phyloP scores from a whole-genome alignment of 2,113 vertebrate species.

The Orthochromis indermauri region DNA sequence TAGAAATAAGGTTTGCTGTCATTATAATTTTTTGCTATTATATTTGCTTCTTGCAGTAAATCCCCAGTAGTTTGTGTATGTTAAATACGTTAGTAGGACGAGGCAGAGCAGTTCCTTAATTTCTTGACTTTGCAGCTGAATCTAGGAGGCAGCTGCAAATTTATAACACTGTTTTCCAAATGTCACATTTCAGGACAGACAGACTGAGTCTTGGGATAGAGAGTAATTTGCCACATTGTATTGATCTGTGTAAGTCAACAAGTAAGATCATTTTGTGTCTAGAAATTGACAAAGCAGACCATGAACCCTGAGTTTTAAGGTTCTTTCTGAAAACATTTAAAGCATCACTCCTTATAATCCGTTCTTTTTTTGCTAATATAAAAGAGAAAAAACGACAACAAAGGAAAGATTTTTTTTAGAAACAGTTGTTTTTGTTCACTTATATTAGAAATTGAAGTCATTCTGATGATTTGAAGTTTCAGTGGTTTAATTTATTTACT shows the following conservation, averaged over 20 bases:
- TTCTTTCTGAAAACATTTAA: not conserved
- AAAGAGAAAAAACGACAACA: not conserved
- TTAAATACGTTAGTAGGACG: accelerated
- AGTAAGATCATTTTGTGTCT: not conserved
- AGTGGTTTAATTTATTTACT: not conserved
- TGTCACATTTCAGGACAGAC: not conserved
- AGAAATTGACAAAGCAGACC: not conserved
- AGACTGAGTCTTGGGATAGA: not conserved
- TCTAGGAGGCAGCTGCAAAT: not conserved
- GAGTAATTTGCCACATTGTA: not conserved
- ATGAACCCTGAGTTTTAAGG: not conserved
- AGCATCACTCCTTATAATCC: not conserved
- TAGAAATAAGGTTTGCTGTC: not conserved
- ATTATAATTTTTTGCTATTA: not conserved
- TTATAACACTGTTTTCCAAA: not conserved
- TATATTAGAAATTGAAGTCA: not conserved
- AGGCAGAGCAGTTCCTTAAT: not conserved
- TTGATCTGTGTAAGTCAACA: not conserved
- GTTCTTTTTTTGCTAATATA: not conserved
- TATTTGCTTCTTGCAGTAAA: not conserved
- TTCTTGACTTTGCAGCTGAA: not conserved
- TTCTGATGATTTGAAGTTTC: not conserved
- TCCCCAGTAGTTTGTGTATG: not conserved
- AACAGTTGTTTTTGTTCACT: not conserved
- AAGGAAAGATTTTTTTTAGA: not conserved